phyloP scores from a whole-genome alignment of 2,888 invertebrate genomes.

The Mesopsocus fuscifrons region DNA sequence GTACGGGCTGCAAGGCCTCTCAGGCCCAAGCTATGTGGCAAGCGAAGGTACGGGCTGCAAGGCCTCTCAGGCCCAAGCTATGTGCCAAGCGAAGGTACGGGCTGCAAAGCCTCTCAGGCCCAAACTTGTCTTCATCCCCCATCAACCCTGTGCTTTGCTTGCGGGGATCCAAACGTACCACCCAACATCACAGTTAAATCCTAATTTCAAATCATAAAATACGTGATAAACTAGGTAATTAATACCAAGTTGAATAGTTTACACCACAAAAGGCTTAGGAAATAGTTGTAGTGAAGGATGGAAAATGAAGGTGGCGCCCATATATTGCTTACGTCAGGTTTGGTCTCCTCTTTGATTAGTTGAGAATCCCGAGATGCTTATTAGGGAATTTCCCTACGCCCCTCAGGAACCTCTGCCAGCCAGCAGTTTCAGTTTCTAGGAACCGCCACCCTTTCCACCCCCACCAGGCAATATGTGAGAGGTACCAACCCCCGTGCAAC shows the following conservation, averaged over 20 bases:
- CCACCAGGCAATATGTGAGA: not conserved
- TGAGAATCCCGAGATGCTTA: constrained; percentile 9
- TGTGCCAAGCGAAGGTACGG: too few species aligned
- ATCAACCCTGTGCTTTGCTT: too few species aligned
- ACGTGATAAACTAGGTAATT: constrained; percentile 8
- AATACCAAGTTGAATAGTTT: constrained; percentile 9
- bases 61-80: too few species aligned
- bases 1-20: too few species aligned
- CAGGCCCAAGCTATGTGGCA: too few species aligned
- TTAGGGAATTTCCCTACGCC: constrained; percentile 3
- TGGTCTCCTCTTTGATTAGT: constrained; percentile 4
- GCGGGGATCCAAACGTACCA: too few species aligned
- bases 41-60: too few species aligned
- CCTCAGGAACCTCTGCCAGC: not conserved
- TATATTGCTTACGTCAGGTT: constrained; percentile 12
- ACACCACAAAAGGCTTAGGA: constrained; percentile 12
- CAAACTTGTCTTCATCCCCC: too few species aligned
- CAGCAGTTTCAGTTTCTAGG: not conserved
- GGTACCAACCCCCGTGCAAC: not conserved
- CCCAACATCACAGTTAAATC: constrained; percentile 6
- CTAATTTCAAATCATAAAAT: not conserved
- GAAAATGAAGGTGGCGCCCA: constrained; percentile 14
- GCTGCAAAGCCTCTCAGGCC: too few species aligned
- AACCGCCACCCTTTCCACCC: not conserved
- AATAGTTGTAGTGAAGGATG: constrained; percentile 15